phyloP scores from a whole-genome alignment of 2,113 vertebrate species.

The Albula glossodonta region DNA sequence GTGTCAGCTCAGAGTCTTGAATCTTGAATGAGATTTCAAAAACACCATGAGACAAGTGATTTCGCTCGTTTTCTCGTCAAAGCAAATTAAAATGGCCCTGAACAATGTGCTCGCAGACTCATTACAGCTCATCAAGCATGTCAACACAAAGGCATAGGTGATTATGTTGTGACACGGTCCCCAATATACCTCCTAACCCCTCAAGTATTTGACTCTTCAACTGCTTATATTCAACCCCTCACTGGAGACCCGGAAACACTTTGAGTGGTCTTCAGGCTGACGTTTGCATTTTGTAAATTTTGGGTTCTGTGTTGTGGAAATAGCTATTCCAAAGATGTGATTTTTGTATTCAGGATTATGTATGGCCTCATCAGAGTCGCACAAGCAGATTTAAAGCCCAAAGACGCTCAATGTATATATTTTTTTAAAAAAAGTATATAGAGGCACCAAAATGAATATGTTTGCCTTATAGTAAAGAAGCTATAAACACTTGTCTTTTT shows the following conservation, averaged over 20 bases:
- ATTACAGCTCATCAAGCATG: background rate
- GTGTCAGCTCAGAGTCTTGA: slow-evolving; percentile 81
- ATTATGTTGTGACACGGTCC: background rate
- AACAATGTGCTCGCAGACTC: slow-evolving; percentile 72
- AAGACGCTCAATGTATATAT: too few relatives aligned
- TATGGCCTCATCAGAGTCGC: too few relatives aligned
- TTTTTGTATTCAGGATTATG: too few relatives aligned
- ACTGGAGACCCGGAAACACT: too few relatives aligned
- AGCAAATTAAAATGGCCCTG: slow-evolving; percentile 75
- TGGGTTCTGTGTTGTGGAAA: too few relatives aligned
- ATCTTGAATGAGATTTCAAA: slow-evolving; percentile 77
- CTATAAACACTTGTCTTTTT: too few relatives aligned
- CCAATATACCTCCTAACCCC: background rate
- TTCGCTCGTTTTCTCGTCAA: slow-evolving; percentile 75
- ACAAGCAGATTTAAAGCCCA: too few relatives aligned
- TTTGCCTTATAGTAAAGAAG: too few relatives aligned
- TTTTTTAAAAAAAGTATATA: too few relatives aligned
- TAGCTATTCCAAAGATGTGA: too few relatives aligned
- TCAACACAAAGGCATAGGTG: background rate
- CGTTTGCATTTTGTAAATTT: too few relatives aligned
- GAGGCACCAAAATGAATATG: too few relatives aligned
- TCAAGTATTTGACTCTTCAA: background rate
- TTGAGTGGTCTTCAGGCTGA: background rate
- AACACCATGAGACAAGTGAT: slow-evolving; percentile 82
- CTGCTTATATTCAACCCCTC: background rate